phyloP scores from a whole-genome alignment of 2,113 vertebrate genomes.

The Ivindomyrus marchei region DNA sequence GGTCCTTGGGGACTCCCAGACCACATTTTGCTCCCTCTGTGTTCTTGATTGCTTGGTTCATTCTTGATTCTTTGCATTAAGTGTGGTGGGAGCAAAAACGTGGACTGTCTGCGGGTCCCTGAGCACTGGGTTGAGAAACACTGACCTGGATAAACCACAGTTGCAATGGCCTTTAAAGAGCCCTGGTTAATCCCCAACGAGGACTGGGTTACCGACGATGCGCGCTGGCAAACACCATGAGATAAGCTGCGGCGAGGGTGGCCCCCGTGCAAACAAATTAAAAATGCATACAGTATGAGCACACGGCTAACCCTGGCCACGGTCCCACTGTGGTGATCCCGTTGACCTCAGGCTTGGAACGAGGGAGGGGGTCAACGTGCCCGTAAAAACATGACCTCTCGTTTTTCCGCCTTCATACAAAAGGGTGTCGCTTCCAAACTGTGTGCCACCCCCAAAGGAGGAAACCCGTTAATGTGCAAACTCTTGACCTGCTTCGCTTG shows the following conservation, averaged over 20 bases:
- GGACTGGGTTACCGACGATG: background rate
- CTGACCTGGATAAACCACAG: background rate
- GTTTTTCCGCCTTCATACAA: background rate
- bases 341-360: too few relatives aligned
- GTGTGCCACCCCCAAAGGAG: too few relatives aligned
- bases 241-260: background rate
- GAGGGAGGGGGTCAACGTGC: background rate
- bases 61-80: background rate
- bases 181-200: background rate
- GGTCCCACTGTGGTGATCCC: background rate
- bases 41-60: background rate
- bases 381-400: background rate
- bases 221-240: background rate
- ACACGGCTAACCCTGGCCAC: background rate
- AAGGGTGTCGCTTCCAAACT: background rate
- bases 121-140: background rate
- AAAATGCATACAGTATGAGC: background rate
- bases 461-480: background rate
- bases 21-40: background rate
- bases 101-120: background rate
- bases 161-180: background rate
- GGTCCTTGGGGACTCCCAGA: background rate
- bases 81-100: background rate
- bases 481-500: background rate
- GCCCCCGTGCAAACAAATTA: background rate